Percentiles rank a stretch among this genome's conserved stretches.
Conservation (phyloP, 2,797 vertebrate species). For the Phalloptychus januarius region DNA sequence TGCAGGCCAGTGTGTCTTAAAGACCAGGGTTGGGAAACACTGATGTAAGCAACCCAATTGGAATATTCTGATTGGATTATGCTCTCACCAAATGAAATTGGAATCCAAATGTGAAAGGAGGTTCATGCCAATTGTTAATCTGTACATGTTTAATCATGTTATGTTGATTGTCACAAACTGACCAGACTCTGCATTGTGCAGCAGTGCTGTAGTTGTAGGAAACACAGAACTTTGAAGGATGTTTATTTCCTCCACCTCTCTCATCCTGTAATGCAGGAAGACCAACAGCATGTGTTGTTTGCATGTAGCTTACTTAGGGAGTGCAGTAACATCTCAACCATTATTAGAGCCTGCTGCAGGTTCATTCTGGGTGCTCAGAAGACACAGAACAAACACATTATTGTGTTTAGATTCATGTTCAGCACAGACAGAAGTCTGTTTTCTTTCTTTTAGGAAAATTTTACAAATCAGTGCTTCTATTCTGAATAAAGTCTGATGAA, state of each 20-base stretch:
- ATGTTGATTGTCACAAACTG: neutral
- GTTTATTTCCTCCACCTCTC: neutral
- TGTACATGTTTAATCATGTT: neutral
- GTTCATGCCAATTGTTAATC: neutral
- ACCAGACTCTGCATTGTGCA: neutral
- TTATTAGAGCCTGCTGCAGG: neutral
- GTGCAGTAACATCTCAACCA: neutral
- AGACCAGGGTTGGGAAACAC: no score
- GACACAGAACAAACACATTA: neutral
- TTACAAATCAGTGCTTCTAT: neutral
- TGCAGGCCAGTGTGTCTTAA: no score
- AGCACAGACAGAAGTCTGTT: neutral
- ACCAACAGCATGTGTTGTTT: neutral
- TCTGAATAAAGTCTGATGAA: neutral
- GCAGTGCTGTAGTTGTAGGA: neutral
- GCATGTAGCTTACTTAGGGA: neutral
- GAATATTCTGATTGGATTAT: neutral
- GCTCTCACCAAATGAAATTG: neutral
- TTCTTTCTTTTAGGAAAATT: neutral
- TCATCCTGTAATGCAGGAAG: neutral
- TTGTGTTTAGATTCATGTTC: neutral
- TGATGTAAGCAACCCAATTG: neutral
- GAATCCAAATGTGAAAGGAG: neutral
- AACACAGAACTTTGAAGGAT: neutral
- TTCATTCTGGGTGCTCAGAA: neutral